Conservation (phyloP, 2,113 vertebrate genomes). For the Takifugu flavidus region DNA sequence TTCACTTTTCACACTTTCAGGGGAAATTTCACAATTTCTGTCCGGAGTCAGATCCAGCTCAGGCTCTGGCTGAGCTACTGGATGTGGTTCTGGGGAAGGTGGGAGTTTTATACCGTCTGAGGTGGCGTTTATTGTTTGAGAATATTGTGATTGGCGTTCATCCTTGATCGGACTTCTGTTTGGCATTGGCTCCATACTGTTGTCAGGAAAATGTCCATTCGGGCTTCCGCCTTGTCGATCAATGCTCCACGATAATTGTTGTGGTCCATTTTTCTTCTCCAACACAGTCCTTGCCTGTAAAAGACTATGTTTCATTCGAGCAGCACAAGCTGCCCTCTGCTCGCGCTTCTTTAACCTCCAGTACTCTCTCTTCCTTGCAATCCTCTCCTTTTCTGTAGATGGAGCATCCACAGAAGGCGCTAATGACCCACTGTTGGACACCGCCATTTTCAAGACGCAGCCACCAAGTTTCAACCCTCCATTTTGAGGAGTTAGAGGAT, state of each 20-base stretch:
- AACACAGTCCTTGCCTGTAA: conserved; percentile 30
- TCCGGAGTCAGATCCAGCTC: conserved; percentile 55
- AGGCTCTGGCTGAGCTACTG: conserved; percentile 43
- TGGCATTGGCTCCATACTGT: neutral
- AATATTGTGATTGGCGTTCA: conserved; percentile 45
- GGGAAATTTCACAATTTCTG: conserved; percentile 52
- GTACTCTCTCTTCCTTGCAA: conserved; percentile 70
- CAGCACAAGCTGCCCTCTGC: conserved; percentile 66
- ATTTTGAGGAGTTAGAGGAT: conserved; percentile 18
- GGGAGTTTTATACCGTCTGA: conserved; percentile 44
- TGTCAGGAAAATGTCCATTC: neutral
- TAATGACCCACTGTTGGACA: conserved; percentile 8
- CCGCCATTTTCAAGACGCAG: conserved; percentile 57
- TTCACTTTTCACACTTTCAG: conserved; percentile 60
- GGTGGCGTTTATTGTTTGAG: conserved; percentile 19
- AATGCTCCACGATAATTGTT: conserved; percentile 4
- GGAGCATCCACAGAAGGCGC: conserved; percentile 2
- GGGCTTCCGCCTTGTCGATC: neutral
- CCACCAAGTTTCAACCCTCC: conserved; percentile 15
- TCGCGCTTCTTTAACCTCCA: conserved; percentile 75
- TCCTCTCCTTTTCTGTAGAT: conserved; percentile 60
- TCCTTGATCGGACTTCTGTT: conserved; percentile 53
- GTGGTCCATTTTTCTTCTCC: conserved; percentile 44
- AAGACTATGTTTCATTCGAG: conserved; percentile 45
- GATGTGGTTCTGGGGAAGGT: conserved; percentile 18